Base-by-base conservation (phyloP, 2,888 invertebrate species). In the Lasioglossum villosulum region DNA sequence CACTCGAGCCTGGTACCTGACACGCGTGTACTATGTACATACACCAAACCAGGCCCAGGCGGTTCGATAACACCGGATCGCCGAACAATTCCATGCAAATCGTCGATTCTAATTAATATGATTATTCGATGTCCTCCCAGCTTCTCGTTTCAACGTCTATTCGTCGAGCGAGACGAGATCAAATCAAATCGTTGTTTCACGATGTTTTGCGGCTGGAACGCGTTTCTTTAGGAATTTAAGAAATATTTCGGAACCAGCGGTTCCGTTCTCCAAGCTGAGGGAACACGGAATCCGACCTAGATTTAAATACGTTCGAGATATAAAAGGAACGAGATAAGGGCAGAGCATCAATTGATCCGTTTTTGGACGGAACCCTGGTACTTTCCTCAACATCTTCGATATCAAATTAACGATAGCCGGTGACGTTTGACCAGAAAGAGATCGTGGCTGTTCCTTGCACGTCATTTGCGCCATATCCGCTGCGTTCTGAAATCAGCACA, bases 311-410 rank as follows among this genome's bases (percentile, higher is more conserved):
- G 93, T 89, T 77, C 92, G 90, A n/a, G 90, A 84, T 3, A 93
- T 78, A 8, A 83, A 86, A 27, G 91, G 91, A 0, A 90, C 90
- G 2, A 94, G 90, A 75, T 90, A 89, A 0, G 94, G 94, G 48
- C 93, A 94, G 0, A 93, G 88, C 10, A 95, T 75, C 4, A 95
- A 86, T 48, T 93, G 92, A 34, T 91, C 86, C 30, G 93, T 92
- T 4, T 85, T 90, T 0, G 95, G 94, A 75, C 95, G 93, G 48
- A 82, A 82, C 0, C 52, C 1, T 8, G 92, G 79, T 27, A 92
- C 81, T 82, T 92, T 92, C 19, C 91, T 91, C 30, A 95, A 82
- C 90, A 95, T 93, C 86, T 93, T 94, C 23, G 93, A 94, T 84
- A 94, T 86, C 14, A 94, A 63, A 30, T 91, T 92, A 23, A 92